Evolutionary conservation across 2,797 vertebrate genomes (phyloP), one percentile per base, ranked within the genome.

Genomic region (Sciaenops ocellatus): DNA sequence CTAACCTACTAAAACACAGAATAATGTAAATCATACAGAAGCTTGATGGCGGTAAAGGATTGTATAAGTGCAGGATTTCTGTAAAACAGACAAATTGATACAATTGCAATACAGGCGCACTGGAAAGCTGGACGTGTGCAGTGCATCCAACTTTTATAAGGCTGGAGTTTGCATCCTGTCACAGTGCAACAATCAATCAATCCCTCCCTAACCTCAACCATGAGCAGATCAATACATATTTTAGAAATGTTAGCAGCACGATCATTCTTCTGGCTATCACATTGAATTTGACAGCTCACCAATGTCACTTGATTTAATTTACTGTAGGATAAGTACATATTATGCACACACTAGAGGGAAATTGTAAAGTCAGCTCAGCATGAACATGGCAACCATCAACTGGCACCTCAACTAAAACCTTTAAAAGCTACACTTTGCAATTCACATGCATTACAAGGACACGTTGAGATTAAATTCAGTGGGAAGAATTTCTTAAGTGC

Each of bases 381-480:
- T 13, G 30, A 24, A 52, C 44, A 51, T n/a, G 44, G 20, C 20
- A 52, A 48, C 20, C 11, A 9, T 66, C 9, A 52, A 18, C 34
- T 17, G n/a, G 38, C 20, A 17, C 41, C 52, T 59, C 17, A 17
- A 20, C 11, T 20, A 26, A 38, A 30, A 46, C 52, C 15, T 17
- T 82, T 42, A 7, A 10, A 38, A 57, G 42, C 50, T 46, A 81
- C 3, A 59, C 55, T 57, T 16, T 38, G 28, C 56, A 22, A 18
- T 54, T 62, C 60, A 69, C n/a, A 24, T 24, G 22, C 8, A 56
- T 77, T 56, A 41, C 24, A 3, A 22, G 17, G 26, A 66, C 57
- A 46, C 17, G 24, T 63, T 56, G 42, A 56, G 61, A 86, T 68
- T 24, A 28, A 47, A 76, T 63, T 65, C 3, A 6, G 20, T 54